A percentile compares a stretch with the other conserved stretches of the same genome.
Evolutionary conservation across 2,888 invertebrate species (phyloP).

Genomic region (Penaeus monodon): DNA sequence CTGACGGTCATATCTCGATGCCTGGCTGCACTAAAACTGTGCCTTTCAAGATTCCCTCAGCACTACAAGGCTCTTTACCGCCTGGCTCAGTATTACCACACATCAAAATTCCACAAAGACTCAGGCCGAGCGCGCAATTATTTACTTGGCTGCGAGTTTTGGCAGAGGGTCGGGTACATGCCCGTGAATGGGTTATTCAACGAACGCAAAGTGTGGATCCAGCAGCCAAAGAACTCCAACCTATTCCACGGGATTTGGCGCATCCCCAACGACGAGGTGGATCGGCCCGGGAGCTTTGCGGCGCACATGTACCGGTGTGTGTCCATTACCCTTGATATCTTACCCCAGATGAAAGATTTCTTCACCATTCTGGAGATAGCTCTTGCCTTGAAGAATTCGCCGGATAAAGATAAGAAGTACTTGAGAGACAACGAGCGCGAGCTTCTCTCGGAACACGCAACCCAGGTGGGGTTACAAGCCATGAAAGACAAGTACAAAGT

Average conservation of each 20-base stretch:
- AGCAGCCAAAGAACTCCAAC: slow-evolving; percentile 61
- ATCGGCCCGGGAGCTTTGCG: slow-evolving; percentile 90
- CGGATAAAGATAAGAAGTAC: slow-evolving; percentile 89
- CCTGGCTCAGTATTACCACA: slow-evolving; percentile 85
- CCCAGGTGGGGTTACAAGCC: slow-evolving; percentile 75
- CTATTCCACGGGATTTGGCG: slow-evolving; percentile 85
- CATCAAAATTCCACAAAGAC: slow-evolving; percentile 72
- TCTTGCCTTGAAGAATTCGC: slow-evolving; percentile 82
- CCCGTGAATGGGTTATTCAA: slow-evolving; percentile 85
- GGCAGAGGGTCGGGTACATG: slow-evolving; percentile 70
- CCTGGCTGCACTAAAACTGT: slow-evolving; percentile 84
- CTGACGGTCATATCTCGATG: slow-evolving; percentile 77
- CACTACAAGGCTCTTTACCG: slow-evolving; percentile 94
- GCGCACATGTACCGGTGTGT: slow-evolving; percentile 91
- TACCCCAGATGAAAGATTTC: slow-evolving; percentile 84
- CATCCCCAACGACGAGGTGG: slow-evolving; percentile 89
- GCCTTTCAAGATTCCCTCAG: slow-evolving; percentile 86
- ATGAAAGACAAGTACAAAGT: slow-evolving; percentile 63
- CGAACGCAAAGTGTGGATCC: slow-evolving; percentile 77
- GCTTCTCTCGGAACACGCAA: slow-evolving; percentile 83
- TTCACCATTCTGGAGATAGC: slow-evolving; percentile 84
- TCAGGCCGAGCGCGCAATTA: slow-evolving; percentile 69
- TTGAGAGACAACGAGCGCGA: slow-evolving; percentile 87
- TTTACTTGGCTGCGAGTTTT: slow-evolving; percentile 68
- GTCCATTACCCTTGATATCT: slow-evolving; percentile 83